phyloP scores from a whole-genome alignment of 2,888 invertebrate species.

The Netelia inedita region DNA sequence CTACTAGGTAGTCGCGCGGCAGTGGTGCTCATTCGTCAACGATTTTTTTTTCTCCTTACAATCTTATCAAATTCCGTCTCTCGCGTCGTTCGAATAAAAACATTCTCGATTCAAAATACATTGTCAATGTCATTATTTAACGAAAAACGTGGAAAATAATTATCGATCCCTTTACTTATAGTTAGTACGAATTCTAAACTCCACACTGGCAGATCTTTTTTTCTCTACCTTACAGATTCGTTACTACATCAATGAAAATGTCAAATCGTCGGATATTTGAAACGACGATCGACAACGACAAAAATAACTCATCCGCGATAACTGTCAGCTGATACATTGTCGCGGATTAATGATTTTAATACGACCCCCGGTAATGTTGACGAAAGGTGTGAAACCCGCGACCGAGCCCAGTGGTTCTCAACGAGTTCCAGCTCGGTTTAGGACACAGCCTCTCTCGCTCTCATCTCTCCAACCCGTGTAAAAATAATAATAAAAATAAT shows the following conservation, averaged over 20 bases:
- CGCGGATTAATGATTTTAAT: not conserved
- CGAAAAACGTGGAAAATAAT: no score
- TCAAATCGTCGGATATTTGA: not conserved
- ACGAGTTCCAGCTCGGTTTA: not conserved
- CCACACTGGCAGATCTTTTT: not conserved
- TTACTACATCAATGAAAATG: not conserved
- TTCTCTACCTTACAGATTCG: not conserved
- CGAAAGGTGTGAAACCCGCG: not conserved
- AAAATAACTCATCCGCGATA: not conserved
- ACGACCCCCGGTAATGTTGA: not conserved
- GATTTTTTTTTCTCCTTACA: not conserved
- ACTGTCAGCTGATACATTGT: not conserved
- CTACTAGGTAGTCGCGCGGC: not conserved
- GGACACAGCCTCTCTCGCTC: not conserved
- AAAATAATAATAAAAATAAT: not conserved
- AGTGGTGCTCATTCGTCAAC: constrained; percentile 39
- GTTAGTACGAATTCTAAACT: not conserved
- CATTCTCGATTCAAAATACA: no score
- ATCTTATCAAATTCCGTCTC: not conserved
- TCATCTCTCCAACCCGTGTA: not conserved
- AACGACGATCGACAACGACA: not conserved
- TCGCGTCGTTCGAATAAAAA: no score
- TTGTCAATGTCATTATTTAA: no score
- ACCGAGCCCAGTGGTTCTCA: not conserved
- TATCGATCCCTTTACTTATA: not conserved